These are phyloP conservation scores for Lycophotia porphyrea DNA, from an alignment of 2,888 invertebrate species.

Conservation along the genomic window DNA sequence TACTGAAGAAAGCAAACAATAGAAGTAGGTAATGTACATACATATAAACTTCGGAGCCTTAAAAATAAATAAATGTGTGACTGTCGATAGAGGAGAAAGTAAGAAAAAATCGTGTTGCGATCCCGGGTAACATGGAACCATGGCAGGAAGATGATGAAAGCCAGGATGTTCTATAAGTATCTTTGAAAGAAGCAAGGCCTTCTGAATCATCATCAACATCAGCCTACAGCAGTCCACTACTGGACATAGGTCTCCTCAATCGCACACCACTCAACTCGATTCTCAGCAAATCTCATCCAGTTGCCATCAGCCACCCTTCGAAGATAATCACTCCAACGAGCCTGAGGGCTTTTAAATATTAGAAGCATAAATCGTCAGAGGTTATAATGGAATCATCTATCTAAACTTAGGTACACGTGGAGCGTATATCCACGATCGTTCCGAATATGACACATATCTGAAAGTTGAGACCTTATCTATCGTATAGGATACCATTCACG, in stretches of 20 bases:
- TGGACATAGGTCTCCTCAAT: too few species aligned
- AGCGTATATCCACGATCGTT: slow-evolving; percentile 19
- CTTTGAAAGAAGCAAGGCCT: not conserved
- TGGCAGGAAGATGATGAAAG: not conserved
- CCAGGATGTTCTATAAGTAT: not conserved
- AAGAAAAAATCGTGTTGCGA: not conserved
- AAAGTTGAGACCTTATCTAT: slow-evolving; percentile 31
- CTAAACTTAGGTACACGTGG: not conserved
- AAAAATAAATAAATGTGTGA: not conserved
- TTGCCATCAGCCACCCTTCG: too few species aligned
- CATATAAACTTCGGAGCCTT: not conserved
- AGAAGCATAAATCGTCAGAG: not conserved
- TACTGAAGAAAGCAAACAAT: not conserved
- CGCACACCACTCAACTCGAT: too few species aligned
- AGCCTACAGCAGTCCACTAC: too few species aligned
- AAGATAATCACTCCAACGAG: too few species aligned
- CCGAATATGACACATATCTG: slow-evolving; percentile 36
- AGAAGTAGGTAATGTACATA: not conserved
- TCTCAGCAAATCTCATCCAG: too few species aligned
- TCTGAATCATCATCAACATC: too few species aligned
- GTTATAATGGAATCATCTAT: not conserved
- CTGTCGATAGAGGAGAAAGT: not conserved
- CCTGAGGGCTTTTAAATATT: too few species aligned
- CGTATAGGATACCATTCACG: slow-evolving; percentile 24
- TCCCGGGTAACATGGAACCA: not conserved